A percentile compares a stretch with the other conserved stretches of the same genome.
phyloP scores from a whole-genome alignment of 2,113 vertebrate species.

The Eulacestoma nigropectus region DNA sequence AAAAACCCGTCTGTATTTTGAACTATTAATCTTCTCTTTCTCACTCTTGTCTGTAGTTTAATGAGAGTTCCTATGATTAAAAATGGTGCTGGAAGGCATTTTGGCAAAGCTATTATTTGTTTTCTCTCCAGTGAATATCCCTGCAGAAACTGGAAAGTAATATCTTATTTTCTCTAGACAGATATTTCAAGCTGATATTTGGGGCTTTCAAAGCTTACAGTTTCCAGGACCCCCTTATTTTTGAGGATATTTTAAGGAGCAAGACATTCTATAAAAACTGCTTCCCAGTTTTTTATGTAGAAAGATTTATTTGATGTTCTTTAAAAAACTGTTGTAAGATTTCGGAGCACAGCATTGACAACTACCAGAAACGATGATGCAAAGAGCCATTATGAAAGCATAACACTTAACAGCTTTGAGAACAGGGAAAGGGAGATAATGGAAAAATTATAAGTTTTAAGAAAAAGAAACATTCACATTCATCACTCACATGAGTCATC shows the following conservation, averaged over 20 bases:
- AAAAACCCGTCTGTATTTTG: not conserved
- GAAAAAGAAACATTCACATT: not conserved
- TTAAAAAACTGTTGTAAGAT: not conserved
- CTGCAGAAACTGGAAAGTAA: not conserved
- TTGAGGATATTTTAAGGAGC: not conserved
- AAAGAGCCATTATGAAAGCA: not conserved
- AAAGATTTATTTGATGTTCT: not conserved
- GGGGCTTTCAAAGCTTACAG: not conserved
- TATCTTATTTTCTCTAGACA: not conserved
- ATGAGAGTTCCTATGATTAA: not conserved
- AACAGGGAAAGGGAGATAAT: not conserved
- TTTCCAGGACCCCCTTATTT: not conserved
- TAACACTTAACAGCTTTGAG: not conserved
- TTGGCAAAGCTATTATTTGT: not conserved
- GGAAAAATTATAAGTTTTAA: not conserved
- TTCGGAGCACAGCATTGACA: fast-evolving
- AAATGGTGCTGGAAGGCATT: not conserved
- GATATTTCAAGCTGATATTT: not conserved
- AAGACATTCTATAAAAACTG: not conserved
- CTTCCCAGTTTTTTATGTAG: not conserved
- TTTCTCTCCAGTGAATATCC: not conserved
- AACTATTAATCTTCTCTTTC: not conserved
- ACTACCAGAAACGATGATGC: not conserved
- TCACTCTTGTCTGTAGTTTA: not conserved
- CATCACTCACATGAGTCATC: not conserved